A percentile compares a stretch with the other conserved stretches of the same genome.
phyloP scores from a whole-genome alignment of 2,888 invertebrate species.

The Chloromyia formosa region DNA sequence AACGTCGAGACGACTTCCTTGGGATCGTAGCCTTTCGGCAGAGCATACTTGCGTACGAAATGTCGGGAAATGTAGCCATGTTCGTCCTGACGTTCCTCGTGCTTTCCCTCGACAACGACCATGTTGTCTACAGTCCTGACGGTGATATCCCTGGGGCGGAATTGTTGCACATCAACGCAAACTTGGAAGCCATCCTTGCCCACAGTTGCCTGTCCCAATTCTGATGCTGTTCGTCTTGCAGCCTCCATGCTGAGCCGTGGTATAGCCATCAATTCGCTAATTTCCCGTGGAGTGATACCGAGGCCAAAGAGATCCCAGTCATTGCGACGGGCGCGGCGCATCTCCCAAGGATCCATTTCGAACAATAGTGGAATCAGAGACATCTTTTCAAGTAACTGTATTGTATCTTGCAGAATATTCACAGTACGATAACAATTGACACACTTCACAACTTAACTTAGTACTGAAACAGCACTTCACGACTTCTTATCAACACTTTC shows the following conservation, averaged over 20 bases:
- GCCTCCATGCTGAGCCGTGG: slow-evolving; percentile 50
- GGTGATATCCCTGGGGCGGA: slow-evolving; percentile 74
- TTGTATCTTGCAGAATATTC: neutral
- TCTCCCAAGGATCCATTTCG: slow-evolving; percentile 52
- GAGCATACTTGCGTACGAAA: slow-evolving; percentile 75
- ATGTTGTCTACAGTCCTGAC: slow-evolving; percentile 74
- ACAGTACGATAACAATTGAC: neutral
- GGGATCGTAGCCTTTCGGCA: slow-evolving; percentile 76
- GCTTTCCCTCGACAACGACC: slow-evolving; percentile 75
- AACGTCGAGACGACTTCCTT: slow-evolving; percentile 78
- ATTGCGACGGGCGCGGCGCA: slow-evolving; percentile 17
- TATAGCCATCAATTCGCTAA: slow-evolving; percentile 56
- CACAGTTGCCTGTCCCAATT: slow-evolving; percentile 56
- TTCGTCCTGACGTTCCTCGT: slow-evolving; percentile 76
- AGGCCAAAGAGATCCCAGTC: slow-evolving; percentile 56
- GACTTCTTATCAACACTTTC: neutral
- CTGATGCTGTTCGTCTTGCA: neutral
- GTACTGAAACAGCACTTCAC: neutral
- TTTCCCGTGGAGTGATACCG: slow-evolving; percentile 58
- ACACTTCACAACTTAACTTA: neutral
- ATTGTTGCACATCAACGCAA: slow-evolving; percentile 75
- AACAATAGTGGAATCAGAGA: slow-evolving; percentile 56
- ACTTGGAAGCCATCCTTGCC: slow-evolving; percentile 77
- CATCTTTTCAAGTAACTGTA: slow-evolving; percentile 51
- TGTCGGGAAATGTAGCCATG: slow-evolving; percentile 82